phyloP scores from a whole-genome alignment of 2,113 vertebrate species.

The Vombatus ursinus region DNA sequence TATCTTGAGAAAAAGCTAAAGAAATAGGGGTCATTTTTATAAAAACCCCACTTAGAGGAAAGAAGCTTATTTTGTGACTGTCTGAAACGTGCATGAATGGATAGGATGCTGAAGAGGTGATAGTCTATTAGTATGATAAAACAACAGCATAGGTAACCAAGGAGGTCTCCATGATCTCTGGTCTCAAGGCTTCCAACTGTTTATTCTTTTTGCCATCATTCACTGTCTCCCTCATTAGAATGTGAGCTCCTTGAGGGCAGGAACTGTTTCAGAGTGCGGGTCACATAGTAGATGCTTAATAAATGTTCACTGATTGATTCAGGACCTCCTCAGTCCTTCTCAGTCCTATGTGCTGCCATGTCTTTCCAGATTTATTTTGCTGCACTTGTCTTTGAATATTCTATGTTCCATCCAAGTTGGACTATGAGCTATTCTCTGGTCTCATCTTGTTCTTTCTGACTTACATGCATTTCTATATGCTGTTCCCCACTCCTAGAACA shows the following conservation, averaged over 20 bases:
- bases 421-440: too few relatives aligned
- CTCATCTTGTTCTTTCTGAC: too few relatives aligned
- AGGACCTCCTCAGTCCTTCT: background rate
- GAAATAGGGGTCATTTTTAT: background rate
- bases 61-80: background rate
- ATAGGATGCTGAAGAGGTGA: background rate
- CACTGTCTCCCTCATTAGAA: background rate
- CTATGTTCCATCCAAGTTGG: too few relatives aligned
- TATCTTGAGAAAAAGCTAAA: background rate
- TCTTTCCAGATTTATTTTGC: background rate
- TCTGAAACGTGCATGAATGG: background rate
- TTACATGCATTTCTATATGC: too few relatives aligned
- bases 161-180: background rate
- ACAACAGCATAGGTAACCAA: background rate
- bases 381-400: background rate
- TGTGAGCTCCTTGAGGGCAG: background rate
- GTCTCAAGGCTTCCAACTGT: background rate
- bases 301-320: background rate
- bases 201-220: background rate
- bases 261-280: background rate
- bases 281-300: background rate
- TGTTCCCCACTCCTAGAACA: too few relatives aligned
- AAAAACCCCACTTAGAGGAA: background rate
- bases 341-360: background rate
- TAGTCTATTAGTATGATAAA: background rate